Percentiles rank a stretch among this genome's conserved stretches.
phyloP scores from a whole-genome alignment of 1,140 invertebrate species.

The Sarcophaga peregrina region DNA sequence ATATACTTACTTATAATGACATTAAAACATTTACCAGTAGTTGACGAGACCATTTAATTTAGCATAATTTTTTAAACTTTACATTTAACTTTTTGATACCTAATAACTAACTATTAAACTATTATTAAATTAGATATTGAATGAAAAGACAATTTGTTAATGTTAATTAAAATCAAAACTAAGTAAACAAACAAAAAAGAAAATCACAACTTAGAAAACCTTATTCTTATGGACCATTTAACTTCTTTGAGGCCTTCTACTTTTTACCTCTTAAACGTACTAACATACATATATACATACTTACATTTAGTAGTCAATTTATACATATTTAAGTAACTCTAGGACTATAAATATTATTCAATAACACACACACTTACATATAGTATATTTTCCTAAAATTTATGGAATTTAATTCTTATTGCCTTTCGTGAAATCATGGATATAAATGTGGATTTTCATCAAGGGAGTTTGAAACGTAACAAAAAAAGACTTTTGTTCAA shows the following conservation, averaged over 20 bases:
- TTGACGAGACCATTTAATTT: background rate
- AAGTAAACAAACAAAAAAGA: too few species aligned
- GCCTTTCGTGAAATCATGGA: background rate
- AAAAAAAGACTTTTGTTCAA: background rate
- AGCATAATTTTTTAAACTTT: background rate
- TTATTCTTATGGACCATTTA: slow-evolving; percentile 56
- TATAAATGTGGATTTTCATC: slow-evolving; percentile 26
- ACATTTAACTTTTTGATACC: background rate
- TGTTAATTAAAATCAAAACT: too few species aligned
- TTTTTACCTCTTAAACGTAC: slow-evolving; percentile 43
- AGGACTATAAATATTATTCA: slow-evolving; percentile 1
- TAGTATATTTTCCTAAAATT: slow-evolving; percentile 13
- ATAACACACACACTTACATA: background rate
- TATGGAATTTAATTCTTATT: background rate
- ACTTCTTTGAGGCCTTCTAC: slow-evolving; percentile 49
- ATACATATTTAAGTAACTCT: slow-evolving; percentile 3
- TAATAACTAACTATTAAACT: too few species aligned
- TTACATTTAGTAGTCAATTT: slow-evolving; percentile 41
- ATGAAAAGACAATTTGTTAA: too few species aligned
- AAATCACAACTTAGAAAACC: slow-evolving; percentile 24
- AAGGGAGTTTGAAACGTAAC: slow-evolving; percentile 16
- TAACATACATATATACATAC: slow-evolving; percentile 34
- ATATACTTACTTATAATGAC: background rate
- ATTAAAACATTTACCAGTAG: background rate
- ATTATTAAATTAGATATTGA: too few species aligned